Base-by-base conservation (phyloP, 2,888 invertebrate genomes). In the Graphium colonna region DNA sequence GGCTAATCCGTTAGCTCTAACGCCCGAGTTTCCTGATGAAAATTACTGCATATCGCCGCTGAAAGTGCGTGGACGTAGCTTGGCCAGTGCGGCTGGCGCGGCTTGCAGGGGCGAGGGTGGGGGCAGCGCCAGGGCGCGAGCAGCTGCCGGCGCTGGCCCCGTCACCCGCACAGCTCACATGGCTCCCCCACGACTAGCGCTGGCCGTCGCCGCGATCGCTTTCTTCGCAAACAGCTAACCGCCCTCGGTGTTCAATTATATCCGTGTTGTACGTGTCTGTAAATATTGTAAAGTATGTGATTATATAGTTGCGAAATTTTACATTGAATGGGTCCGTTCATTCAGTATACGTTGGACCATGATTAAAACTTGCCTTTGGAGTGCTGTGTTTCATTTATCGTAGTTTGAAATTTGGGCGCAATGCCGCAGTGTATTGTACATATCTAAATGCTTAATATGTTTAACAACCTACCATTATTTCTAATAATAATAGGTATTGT, bases 11-110 rank as follows among this genome's bases (percentile, higher is more conserved):
- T 84, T 96, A 59, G 94, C 94, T 16, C 92, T 94, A 57, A 83
- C 85, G 46, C 80, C 82, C 55, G 93, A 94, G 55, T 95, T 95
- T 70, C 89, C 93, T 56, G 91, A 92, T 53, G 93, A 93, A 66
- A 97, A 97, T 80, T 95, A 91, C 77, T 97, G 96, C 86, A 96
- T 96, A 72, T 96, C 96, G 13, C 96, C 96, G 54, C 86, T 96
- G 65, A 95, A 95, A 76, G 93, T 95, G 60, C 95, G 96, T 62
- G 96, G 96, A 0, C 92, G 94, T 60, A 92, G 93, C 40, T 92
- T 96, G 92, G 92, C 91, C 57, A 91, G 80, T 52, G 87, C 82
- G 52, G 72, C 77, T 17, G 77, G 78, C 1, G 79, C 79, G 15
- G 81, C 77, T 51, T 86, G 87, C 51, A 81, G 85, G 39, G 83